phyloP scores from a whole-genome alignment of 2,888 invertebrate genomes.

The Lycaena phlaeas region DNA sequence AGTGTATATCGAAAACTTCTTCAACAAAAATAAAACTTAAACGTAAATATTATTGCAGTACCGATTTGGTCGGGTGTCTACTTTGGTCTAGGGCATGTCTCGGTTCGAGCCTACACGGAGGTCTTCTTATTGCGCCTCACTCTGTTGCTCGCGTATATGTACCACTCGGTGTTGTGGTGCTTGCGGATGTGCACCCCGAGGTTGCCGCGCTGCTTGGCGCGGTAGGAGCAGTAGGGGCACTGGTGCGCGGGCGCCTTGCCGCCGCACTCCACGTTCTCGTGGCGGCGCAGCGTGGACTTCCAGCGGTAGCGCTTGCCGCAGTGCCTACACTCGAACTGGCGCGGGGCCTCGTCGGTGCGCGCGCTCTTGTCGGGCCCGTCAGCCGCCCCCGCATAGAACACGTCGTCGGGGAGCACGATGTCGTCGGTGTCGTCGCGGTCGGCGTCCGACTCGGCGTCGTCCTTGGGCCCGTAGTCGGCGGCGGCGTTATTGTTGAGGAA shows the following conservation, averaged over 20 bases:
- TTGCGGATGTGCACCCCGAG: constrained; percentile 86
- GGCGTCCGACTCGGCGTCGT: constrained; percentile 63
- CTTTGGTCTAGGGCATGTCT: constrained; percentile 51
- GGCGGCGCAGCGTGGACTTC: constrained; percentile 87
- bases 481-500: constrained; percentile 46
- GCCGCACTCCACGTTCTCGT: constrained; percentile 88
- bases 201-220: constrained; percentile 87
- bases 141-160: constrained; percentile 62
- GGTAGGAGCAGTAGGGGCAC: constrained; percentile 84
- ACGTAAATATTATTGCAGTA: constrained; percentile 67
- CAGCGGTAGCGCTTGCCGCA: constrained; percentile 90
- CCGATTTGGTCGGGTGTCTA: constrained; percentile 68
- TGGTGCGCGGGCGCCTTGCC: constrained; percentile 87
- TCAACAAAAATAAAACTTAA: constrained; percentile 52
- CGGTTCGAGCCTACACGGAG: constrained; percentile 23
- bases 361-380: constrained; percentile 41
- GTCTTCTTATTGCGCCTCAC: constrained; percentile 63
- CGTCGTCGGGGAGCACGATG: constrained; percentile 62
- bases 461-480: constrained; percentile 35
- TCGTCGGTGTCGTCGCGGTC: constrained; percentile 70
- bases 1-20: constrained; percentile 57
- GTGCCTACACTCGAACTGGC: constrained; percentile 84
- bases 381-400: constrained; percentile 29
- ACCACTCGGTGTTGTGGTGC: constrained; percentile 77
- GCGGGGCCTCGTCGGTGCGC: constrained; percentile 60